phyloP scores from a whole-genome alignment of 2,113 vertebrate genomes.

The Neogale vison region DNA sequence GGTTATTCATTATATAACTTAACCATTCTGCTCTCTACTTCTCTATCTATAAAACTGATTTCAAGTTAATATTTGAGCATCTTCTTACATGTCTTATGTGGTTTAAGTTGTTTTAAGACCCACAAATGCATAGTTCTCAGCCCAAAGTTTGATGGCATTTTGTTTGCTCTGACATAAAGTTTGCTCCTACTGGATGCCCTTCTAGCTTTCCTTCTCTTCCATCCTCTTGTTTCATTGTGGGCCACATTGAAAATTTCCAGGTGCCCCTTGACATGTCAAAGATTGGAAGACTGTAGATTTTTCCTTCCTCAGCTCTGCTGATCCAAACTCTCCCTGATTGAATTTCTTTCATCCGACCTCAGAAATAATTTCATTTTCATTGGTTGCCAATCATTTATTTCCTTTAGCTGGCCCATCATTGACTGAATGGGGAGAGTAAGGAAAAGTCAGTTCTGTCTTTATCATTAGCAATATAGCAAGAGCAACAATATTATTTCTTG shows the following conservation, averaged over 20 bases:
- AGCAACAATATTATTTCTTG: constrained; percentile 36
- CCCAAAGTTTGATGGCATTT: constrained; percentile 17
- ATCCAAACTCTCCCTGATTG: background rate
- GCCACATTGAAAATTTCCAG: background rate
- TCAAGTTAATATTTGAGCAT: constrained; percentile 40
- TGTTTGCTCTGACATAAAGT: background rate
- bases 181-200: background rate
- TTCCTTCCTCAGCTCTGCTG: background rate
- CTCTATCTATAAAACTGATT: constrained; percentile 1
- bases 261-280: background rate
- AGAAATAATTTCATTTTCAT: constrained; percentile 41
- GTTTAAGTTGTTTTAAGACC: constrained; percentile 34
- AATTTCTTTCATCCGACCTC: constrained; percentile 18
- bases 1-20: constrained; percentile 22
- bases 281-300: background rate
- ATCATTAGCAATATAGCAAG: background rate
- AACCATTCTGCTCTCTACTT: constrained; percentile 23
- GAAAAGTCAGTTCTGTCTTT: background rate
- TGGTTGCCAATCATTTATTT: background rate
- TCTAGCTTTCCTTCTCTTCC: constrained; percentile 5
- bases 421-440: background rate
- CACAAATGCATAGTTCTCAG: background rate
- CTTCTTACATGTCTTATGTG: background rate
- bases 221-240: background rate
- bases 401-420: background rate